phyloP scores from a whole-genome alignment of 2,797 vertebrate genomes.

The Eulemur albifrons region DNA sequence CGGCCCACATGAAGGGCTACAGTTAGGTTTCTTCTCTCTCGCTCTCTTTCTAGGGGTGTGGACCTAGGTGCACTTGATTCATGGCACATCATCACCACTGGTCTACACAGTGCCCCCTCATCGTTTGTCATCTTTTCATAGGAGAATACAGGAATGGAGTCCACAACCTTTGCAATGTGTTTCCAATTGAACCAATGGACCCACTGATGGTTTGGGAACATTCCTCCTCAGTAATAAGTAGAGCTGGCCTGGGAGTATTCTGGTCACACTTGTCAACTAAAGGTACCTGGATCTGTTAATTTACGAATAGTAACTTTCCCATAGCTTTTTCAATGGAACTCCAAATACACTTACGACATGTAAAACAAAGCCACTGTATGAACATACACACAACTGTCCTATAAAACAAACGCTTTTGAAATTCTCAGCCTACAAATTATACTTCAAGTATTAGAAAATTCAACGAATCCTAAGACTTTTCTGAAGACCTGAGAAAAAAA shows the following conservation, averaged over 20 bases:
- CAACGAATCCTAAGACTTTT: not conserved
- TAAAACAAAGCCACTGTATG: not conserved
- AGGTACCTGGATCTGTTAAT: not conserved
- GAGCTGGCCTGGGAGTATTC: not conserved
- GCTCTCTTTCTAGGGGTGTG: not conserved
- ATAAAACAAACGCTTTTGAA: not conserved
- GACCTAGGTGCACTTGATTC: not conserved
- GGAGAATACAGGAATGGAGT: not conserved
- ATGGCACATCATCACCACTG: not conserved
- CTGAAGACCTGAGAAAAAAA: constrained; percentile 3
- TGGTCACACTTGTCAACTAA: not conserved
- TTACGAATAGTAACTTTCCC: not conserved
- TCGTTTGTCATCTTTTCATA: not conserved
- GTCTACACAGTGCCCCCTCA: not conserved
- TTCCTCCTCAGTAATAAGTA: not conserved
- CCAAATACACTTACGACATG: not conserved
- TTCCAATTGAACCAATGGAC: not conserved
- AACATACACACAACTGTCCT: not conserved
- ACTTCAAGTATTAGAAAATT: not conserved
- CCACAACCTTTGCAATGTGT: not conserved
- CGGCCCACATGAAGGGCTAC: not conserved
- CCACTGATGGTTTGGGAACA: not conserved
- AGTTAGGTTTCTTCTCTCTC: not conserved
- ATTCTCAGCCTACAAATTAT: constrained; percentile 7
- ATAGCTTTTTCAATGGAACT: constrained; percentile 7